Percentiles rank a stretch among this genome's conserved stretches.
Conservation (phyloP, 2,113 vertebrate species). For the Neopipo cinnamomea region DNA sequence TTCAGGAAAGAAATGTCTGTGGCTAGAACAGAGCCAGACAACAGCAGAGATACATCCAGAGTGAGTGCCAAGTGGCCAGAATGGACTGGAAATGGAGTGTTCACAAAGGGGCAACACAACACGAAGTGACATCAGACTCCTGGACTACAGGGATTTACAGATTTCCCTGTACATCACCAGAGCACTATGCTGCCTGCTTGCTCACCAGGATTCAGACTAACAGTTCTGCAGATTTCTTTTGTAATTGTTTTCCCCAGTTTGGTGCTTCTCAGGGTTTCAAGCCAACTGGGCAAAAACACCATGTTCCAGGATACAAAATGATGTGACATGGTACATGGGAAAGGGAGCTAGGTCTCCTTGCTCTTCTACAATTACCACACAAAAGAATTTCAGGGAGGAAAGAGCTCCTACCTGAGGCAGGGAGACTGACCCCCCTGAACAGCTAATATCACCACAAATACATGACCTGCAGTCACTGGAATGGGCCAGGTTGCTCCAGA, state of each 20-base stretch:
- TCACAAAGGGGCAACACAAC: not conserved
- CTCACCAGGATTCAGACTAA: not conserved
- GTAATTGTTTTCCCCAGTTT: not conserved
- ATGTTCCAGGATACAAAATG: not conserved
- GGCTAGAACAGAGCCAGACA: not conserved
- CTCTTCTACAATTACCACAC: not conserved
- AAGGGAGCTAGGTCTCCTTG: not conserved
- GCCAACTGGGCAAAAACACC: not conserved
- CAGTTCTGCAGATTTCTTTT: not conserved
- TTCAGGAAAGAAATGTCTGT: not conserved
- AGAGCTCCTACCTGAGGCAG: not conserved
- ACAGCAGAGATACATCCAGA: not conserved
- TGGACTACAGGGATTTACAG: not conserved
- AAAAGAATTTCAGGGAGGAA: not conserved
- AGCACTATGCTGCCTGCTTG: fast-evolving
- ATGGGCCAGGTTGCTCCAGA: not conserved
- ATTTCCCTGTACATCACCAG: not conserved
- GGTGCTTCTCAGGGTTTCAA: not conserved
- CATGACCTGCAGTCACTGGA: not conserved
- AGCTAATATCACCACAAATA: not conserved
- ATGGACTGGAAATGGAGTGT: not conserved
- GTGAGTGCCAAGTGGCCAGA: not conserved
- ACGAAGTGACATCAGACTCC: not conserved
- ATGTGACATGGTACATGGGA: no score
- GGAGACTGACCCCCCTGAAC: not conserved